Conservation (phyloP, 2,888 invertebrate genomes). For the Fabriciana adippe region DNA sequence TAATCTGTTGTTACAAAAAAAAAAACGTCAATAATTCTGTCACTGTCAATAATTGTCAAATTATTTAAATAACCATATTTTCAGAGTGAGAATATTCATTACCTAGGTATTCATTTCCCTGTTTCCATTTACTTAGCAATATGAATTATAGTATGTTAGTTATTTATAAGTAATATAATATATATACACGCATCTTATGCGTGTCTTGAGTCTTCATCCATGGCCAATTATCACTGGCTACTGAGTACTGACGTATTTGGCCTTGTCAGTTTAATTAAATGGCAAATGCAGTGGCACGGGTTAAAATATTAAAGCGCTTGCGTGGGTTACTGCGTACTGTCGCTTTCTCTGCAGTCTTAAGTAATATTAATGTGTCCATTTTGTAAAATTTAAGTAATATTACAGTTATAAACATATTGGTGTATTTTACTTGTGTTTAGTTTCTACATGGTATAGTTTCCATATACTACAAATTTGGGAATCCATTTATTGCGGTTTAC, state of each 20-base stretch:
- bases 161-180: background rate
- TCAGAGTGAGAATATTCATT: no score
- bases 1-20: background rate
- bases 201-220: background rate
- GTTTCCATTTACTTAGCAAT: no score
- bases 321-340: conserved; percentile 14
- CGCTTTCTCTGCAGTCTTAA: background rate
- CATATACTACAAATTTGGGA: background rate
- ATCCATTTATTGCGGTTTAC: background rate
- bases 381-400: background rate
- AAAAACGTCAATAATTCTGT: background rate
- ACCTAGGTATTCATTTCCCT: no score
- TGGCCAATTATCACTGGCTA: conserved; percentile 2
- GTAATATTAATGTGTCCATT: background rate
- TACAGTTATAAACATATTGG: background rate
- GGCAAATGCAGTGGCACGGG: background rate
- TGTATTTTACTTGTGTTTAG: background rate
- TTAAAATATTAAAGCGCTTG: conserved; percentile 16
- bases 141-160: no score
- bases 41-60: background rate
- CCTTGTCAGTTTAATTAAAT: conserved; percentile 3
- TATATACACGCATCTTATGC: no score
- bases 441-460: no score
- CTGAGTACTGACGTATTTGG: conserved; percentile 2
- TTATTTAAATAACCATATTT: background rate